Conservation (phyloP, 2,797 vertebrate genomes). For the Hephaestus fuliginosus region DNA sequence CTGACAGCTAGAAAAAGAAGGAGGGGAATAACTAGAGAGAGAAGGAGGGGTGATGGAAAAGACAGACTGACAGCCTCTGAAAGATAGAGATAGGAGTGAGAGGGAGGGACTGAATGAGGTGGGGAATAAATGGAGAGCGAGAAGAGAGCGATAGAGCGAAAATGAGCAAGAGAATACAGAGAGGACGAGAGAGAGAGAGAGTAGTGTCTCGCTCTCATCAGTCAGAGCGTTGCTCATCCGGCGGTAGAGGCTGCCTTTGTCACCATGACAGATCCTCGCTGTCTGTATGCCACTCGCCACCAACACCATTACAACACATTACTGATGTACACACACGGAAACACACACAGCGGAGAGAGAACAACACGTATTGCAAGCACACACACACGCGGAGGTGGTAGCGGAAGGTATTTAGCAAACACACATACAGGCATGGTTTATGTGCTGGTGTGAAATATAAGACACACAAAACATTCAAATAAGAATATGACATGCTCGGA, state of each 20-base stretch:
- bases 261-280: constrained; percentile 74
- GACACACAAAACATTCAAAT: background rate
- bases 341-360: constrained; percentile 33
- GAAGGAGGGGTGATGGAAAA: constrained; percentile 39
- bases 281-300: constrained; percentile 65
- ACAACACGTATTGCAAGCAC: constrained; percentile 39
- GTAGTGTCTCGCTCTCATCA: constrained; percentile 73
- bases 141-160: constrained; percentile 61
- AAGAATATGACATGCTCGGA: background rate
- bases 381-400: constrained; percentile 14
- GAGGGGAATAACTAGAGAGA: constrained; percentile 50
- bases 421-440: constrained; percentile 5
- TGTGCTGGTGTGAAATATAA: constrained; percentile 1
- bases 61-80: constrained; percentile 54
- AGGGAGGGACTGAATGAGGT: constrained; percentile 62
- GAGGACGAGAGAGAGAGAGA: constrained; percentile 39
- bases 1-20: constrained; percentile 57
- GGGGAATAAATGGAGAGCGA: constrained; percentile 63
- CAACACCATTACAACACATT: constrained; percentile 72
- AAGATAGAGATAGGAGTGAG: constrained; percentile 58
- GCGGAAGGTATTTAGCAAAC: constrained; percentile 26
- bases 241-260: constrained; percentile 73
- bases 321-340: constrained; percentile 50
- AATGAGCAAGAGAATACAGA: constrained; percentile 65
- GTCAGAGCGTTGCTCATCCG: constrained; percentile 76